Evolutionary conservation across 2,888 invertebrate genomes (phyloP).

Genomic region (Patella caerulea): DNA sequence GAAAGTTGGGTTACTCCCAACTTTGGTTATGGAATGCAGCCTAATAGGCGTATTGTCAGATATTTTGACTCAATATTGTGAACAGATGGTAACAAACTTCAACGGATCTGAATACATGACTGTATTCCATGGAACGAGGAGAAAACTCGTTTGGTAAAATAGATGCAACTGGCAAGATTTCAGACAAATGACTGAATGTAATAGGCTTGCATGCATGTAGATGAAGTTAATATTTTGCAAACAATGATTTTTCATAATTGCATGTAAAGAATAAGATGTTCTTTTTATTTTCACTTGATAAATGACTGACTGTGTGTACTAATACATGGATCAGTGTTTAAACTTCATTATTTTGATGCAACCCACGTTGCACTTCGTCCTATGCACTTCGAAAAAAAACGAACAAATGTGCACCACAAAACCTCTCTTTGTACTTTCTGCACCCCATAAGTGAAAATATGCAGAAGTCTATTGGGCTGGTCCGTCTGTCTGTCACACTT

Average conservation of each 20-base stretch:
- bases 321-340: slow-evolving; percentile 1
- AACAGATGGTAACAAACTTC: no score
- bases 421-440: slow-evolving; percentile 10
- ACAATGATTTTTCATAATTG: neutral
- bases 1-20: no score
- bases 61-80: neutral
- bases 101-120: neutral
- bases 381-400: slow-evolving; percentile 5
- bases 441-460: slow-evolving; percentile 8
- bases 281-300: neutral
- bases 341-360: neutral
- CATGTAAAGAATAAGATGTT: neutral
- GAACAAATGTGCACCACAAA: slow-evolving; percentile 6
- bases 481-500: neutral
- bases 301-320: neutral
- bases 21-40: neutral
- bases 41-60: neutral
- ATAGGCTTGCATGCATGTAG: neutral
- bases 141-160: neutral
- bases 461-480: neutral
- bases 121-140: neutral
- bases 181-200: neutral
- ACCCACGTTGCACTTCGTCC: neutral
- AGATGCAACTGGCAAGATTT: neutral
- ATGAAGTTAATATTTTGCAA: neutral